Evolutionary conservation across 2,888 invertebrate genomes (phyloP), one percentile per base, ranked within the genome.

Genomic region (Sesamia inferens): DNA sequence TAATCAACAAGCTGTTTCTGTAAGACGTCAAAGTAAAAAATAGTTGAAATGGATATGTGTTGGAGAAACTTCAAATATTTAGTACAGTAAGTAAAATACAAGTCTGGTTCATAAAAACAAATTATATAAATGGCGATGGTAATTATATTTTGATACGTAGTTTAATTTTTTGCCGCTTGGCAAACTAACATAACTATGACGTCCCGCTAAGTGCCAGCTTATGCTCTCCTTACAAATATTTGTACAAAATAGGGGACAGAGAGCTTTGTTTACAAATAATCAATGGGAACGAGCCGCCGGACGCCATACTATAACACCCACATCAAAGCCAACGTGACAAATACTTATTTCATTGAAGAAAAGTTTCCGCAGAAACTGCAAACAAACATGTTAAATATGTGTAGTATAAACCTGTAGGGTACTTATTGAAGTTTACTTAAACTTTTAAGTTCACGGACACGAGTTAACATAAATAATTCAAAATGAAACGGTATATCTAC

Each of bases 161-260:
- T 84, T 85, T 82, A 85, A 87, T 81, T 86, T 83, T 82, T 86
- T 84, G 87, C 87, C 89, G 88, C 89, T 89, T 85, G 83, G 74
- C 72, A 88, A 89, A 91, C 88, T 90, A 85, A 91, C 88, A 90
- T 85, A 91, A 94, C 91, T 92, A 91, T 92, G 90, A 91, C 91
- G 91, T 89, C 88, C 88, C 89, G 90, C 91, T 93, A 94, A 94
- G 94, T 94, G 93, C 90, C 88, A 91, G 93, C 92, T 93, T 94
- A 89, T 93, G 90, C 91, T 92, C 90, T 88, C 88, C 81, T 84
- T 81, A 90, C 91, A 93, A 94, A 95, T 93, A 93, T 95, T 94
- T 91, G 90, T 90, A 90, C 88, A 89, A 92, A 92, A 88, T 89
- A 84, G 87, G 76, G 85, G 85, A 88, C 87, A 89, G 80, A 87